A percentile compares a stretch with the other conserved stretches of the same genome.
These are phyloP conservation scores for Irena cyanogastra DNA, from an alignment of 2,113 vertebrate genomes.

Conservation along the genomic window DNA sequence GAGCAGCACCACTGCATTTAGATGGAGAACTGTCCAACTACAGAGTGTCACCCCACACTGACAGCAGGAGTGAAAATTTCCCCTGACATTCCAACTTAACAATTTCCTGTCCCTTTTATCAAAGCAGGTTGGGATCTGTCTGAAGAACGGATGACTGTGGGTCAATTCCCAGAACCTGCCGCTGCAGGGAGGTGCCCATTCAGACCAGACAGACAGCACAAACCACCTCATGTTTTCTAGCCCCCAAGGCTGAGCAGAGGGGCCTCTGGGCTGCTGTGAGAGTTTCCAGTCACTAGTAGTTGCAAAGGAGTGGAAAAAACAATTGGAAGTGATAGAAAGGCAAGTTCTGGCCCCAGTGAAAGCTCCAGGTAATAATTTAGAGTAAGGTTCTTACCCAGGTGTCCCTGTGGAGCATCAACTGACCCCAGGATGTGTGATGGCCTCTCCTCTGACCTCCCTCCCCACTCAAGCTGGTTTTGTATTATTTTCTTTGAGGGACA, in stretches of 20 bases:
- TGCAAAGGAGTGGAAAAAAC: not conserved
- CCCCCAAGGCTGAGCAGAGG: not conserved
- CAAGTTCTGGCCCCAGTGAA: not conserved
- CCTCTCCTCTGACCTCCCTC: not conserved
- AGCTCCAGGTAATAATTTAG: not conserved
- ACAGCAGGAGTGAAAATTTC: not conserved
- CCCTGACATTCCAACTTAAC: not conserved
- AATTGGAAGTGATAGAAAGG: accelerated
- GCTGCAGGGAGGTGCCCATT: accelerated
- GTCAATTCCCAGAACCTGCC: not conserved
- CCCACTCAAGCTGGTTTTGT: not conserved
- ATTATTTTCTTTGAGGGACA: not conserved
- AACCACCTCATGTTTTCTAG: not conserved
- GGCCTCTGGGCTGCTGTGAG: not conserved
- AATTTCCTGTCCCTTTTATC: not conserved
- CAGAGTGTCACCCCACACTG: not conserved
- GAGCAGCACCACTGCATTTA: not conserved
- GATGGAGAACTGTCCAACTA: accelerated
- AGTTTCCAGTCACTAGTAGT: not conserved
- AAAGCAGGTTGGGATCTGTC: not conserved
- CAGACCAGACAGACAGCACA: not conserved
- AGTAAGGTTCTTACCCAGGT: not conserved
- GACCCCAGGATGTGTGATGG: not conserved
- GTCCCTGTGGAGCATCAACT: too few species aligned
- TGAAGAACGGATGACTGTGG: not conserved